phyloP scores from a whole-genome alignment of 2,888 invertebrate species.

The Carabus problematicus region DNA sequence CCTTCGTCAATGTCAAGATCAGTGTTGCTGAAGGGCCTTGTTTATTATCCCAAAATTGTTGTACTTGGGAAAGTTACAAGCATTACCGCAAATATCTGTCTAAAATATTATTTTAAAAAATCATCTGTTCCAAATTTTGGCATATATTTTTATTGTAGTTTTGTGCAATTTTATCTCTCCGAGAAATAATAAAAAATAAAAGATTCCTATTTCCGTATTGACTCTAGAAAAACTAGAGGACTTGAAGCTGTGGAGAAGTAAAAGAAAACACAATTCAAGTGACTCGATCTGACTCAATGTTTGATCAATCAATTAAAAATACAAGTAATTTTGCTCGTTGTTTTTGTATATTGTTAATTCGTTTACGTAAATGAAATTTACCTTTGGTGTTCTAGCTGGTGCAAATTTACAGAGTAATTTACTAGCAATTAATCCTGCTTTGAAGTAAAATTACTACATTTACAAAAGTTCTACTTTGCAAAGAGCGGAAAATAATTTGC shows the following conservation, averaged over 20 bases:
- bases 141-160: no score
- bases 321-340: constrained; percentile 21
- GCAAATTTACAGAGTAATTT: constrained; percentile 26
- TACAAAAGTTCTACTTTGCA: neutral
- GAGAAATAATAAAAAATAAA: no score
- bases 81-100: no score
- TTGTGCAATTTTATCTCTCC: no score
- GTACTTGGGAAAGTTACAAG: no score
- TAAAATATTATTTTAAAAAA: no score
- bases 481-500: neutral
- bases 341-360: constrained; percentile 29
- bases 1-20: no score
- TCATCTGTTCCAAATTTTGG: no score
- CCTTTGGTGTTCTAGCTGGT: constrained; percentile 20
- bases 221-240: no score
- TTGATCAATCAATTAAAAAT: constrained; percentile 32
- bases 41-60: no score
- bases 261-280: constrained; percentile 32
- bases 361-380: constrained; percentile 19
- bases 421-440: constrained; percentile 16
- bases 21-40: no score
- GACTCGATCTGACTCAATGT: constrained; percentile 20
- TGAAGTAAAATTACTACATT: constrained; percentile 2
- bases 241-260: neutral
- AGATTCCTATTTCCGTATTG: no score